phyloP scores from a whole-genome alignment of 2,797 vertebrate species.

The Coregonus sp. region DNA sequence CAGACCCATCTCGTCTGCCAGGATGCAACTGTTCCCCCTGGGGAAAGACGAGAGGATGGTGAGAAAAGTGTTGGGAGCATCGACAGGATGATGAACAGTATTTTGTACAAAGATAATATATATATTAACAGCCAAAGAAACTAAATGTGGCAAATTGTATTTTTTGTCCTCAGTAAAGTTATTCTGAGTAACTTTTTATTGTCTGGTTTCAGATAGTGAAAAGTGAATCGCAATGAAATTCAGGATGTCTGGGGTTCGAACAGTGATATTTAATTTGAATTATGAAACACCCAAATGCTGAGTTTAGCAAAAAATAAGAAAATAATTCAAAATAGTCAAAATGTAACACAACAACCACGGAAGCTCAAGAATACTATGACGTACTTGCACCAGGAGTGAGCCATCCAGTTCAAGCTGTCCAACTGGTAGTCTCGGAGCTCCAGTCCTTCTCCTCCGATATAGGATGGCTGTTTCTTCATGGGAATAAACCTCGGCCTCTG shows the following conservation, averaged over 20 bases:
- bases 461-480: slow-evolving; percentile 92
- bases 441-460: slow-evolving; percentile 88
- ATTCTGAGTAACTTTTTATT: too few species aligned
- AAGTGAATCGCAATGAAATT: too few species aligned
- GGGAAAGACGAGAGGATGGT: neutral
- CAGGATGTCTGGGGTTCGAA: too few species aligned
- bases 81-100: neutral
- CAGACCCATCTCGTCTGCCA: slow-evolving; percentile 97
- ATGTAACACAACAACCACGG: neutral
- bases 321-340: neutral
- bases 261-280: neutral
- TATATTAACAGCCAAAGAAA: too few species aligned
- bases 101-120: neutral
- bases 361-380: slow-evolving; percentile 44
- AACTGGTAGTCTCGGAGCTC: slow-evolving; percentile 97
- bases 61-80: neutral
- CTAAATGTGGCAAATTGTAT: too few species aligned
- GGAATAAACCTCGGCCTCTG: slow-evolving; percentile 93
- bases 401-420: slow-evolving; percentile 97
- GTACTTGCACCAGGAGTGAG: slow-evolving; percentile 99
- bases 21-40: slow-evolving; percentile 94
- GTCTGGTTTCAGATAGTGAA: too few species aligned
- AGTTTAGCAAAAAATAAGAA: neutral
- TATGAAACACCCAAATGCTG: neutral
- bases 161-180: too few species aligned